Conservation (phyloP, 2,113 vertebrate species). For the Oreochromis niloticus region DNA sequence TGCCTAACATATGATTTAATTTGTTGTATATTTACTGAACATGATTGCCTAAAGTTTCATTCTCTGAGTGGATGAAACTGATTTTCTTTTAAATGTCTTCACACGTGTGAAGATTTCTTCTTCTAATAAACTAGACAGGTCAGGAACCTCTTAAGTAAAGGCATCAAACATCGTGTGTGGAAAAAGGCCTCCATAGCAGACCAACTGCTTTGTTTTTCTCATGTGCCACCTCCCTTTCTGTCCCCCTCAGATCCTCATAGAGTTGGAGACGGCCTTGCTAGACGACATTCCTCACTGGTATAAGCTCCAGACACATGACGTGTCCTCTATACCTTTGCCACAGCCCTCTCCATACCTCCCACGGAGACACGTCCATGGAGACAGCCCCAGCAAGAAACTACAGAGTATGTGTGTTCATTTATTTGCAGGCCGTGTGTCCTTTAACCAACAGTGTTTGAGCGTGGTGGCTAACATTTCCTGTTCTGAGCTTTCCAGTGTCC, state of each 20-base stretch:
- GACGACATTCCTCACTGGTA: conserved; percentile 98
- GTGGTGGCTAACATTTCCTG: not conserved
- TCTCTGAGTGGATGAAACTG: not conserved
- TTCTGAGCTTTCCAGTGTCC: conserved; percentile 16
- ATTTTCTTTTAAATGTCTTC: not conserved
- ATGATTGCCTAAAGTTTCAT: not conserved
- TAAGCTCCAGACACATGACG: conserved; percentile 94
- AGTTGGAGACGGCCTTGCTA: conserved; percentile 92
- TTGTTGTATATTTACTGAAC: not conserved
- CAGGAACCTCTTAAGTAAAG: too few relatives aligned
- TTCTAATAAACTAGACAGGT: not conserved
- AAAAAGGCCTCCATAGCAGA: not conserved
- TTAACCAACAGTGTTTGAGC: not conserved
- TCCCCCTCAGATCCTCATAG: conserved; percentile 86
- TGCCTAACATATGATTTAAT: not conserved
- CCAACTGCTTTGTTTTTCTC: not conserved
- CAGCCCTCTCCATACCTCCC: conserved; percentile 96
- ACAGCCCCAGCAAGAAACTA: conserved; percentile 93
- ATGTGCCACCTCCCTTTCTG: not conserved
- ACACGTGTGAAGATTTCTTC: not conserved
- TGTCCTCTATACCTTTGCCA: conserved; percentile 95
- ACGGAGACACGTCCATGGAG: conserved; percentile 87
- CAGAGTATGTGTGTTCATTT: conserved; percentile 81
- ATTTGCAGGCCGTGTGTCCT: fast-evolving
- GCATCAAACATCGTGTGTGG: not conserved